Evolutionary conservation across 2,888 invertebrate genomes (phyloP).

Genomic region (Drosophila sordidapex): DNA sequence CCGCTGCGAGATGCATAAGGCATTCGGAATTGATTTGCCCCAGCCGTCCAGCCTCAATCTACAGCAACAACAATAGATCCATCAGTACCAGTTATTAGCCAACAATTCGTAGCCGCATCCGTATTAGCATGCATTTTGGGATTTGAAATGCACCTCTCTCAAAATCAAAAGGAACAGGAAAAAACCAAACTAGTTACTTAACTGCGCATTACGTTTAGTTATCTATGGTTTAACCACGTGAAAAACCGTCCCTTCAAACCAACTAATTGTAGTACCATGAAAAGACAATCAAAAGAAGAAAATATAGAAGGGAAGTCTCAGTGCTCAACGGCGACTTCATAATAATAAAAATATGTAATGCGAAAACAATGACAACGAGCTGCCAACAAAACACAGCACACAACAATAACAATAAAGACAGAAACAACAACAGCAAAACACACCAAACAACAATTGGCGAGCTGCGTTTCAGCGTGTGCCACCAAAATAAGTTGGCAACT

Average conservation of each 20-base stretch:
- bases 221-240: background rate
- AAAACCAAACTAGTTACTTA: conserved; percentile 46
- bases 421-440: background rate
- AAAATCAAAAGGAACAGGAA: background rate
- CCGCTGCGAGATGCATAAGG: background rate
- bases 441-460: background rate
- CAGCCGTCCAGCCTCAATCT: conserved; percentile 18
- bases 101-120: conserved; percentile 30
- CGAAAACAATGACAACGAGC: conserved; percentile 48
- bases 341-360: conserved; percentile 38
- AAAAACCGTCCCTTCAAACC: background rate
- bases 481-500: conserved; percentile 48
- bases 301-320: background rate
- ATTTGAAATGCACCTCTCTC: conserved; percentile 6
- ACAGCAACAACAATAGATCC: background rate
- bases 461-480: conserved; percentile 12
- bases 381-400: conserved; percentile 20
- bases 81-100: conserved; percentile 18
- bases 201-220: conserved; percentile 36
- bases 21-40: background rate
- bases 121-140: conserved; percentile 16
- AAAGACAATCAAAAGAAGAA: conserved; percentile 30
- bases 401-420: conserved; percentile 9
- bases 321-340: conserved; percentile 1
- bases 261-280: background rate